Conservation (phyloP, 2,797 vertebrate species). For the Sebastes nivosus region DNA sequence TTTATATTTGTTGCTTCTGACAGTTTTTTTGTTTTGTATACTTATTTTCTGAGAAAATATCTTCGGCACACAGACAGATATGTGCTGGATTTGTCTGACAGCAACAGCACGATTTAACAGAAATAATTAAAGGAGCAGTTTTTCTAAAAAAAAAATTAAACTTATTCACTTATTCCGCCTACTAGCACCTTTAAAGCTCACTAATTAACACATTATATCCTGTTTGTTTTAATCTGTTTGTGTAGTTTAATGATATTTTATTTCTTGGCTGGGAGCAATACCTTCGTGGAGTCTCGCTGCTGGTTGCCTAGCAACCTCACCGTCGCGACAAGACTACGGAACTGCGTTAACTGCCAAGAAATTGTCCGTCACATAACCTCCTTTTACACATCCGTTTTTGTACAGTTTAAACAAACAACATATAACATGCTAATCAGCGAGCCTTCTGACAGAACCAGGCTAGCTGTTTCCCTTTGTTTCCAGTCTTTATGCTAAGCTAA, state of each 20-base stretch:
- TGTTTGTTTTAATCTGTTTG: neutral
- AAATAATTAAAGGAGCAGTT: neutral
- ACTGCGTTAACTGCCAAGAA: no score
- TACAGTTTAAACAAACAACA: neutral
- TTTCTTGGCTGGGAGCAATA: no score
- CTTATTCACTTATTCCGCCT: no score
- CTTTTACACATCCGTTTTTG: no score
- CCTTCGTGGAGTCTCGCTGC: no score
- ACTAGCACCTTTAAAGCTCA: neutral
- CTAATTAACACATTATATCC: neutral
- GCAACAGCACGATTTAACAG: slow-evolving; percentile 4
- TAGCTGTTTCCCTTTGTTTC: neutral
- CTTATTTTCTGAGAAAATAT: neutral
- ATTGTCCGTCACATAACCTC: no score
- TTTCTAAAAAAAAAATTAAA: neutral
- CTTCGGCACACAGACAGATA: neutral
- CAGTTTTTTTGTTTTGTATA: neutral
- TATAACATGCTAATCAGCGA: neutral
- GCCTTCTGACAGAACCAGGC: neutral
- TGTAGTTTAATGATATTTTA: no score
- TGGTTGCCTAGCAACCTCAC: no score
- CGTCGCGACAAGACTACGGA: no score
- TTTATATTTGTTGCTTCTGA: neutral
- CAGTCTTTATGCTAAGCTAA: neutral
- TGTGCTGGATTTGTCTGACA: neutral